Percentiles rank a stretch among this genome's conserved stretches.
Evolutionary conservation across 2,113 vertebrate species (phyloP).

Genomic region (Perca fluviatilis): DNA sequence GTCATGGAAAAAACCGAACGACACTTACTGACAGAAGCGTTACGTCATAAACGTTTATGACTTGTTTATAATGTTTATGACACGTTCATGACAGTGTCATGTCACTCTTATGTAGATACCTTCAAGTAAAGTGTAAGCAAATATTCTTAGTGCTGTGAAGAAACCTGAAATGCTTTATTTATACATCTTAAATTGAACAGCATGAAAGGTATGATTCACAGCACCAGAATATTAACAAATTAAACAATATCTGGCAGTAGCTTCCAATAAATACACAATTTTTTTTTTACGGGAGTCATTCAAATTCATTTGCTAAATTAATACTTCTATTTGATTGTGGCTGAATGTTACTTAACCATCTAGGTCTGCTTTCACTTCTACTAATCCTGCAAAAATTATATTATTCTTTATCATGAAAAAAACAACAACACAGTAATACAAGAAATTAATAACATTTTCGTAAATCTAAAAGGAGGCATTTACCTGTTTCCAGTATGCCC

Average conservation of each 20-base stretch:
- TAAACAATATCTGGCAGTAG: not conserved
- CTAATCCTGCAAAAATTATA: not conserved
- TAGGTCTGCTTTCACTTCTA: not conserved
- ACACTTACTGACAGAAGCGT: too few relatives aligned
- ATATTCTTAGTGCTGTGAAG: not conserved
- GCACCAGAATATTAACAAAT: not conserved
- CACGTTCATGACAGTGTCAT: too few relatives aligned
- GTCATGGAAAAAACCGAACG: too few relatives aligned
- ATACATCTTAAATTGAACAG: not conserved
- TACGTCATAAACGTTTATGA: too few relatives aligned
- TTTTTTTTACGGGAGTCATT: not conserved
- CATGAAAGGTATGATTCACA: not conserved
- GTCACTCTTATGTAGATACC: too few relatives aligned
- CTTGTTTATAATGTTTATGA: too few relatives aligned
- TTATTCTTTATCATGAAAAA: slow-evolving; percentile 2
- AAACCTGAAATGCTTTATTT: slow-evolving; percentile 2
- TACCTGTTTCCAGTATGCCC: slow-evolving; percentile 98
- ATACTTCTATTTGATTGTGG: not conserved
- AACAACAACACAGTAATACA: not conserved
- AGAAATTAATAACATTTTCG: not conserved
- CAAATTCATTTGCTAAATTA: not conserved
- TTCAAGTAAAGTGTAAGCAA: too few relatives aligned
- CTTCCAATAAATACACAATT: not conserved
- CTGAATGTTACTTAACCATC: not conserved
- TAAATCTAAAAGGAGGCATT: not conserved